Base-by-base conservation (phyloP, 2,888 invertebrate species). In the Acheta domesticus region DNA sequence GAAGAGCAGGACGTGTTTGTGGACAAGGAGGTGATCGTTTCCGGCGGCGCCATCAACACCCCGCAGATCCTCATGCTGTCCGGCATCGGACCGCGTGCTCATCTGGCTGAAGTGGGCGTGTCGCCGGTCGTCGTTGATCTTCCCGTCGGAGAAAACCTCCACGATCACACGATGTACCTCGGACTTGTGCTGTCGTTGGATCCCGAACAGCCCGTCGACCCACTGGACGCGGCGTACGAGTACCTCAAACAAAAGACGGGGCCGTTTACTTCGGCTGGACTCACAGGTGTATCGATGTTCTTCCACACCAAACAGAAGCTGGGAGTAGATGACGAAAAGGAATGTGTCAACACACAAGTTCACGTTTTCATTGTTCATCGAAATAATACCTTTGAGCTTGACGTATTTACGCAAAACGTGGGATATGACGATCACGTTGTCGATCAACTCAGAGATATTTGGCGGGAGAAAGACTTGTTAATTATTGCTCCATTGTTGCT, bases 131-230 rank as follows among this genome's bases (percentile, higher is more conserved):
- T 83, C 5, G 73, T 77, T 11, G 85, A 87, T 82, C 82, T 86
- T 0, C 79, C 77, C 19, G 86, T 87, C 11, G 87, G 87, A 20
- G 82, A 84, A 75, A 86, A 86, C 79, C 83, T 86, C 3, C 85
- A 85, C 80, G 86, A 86, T 81, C 86, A 86, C 82, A 84, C 85
- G 16, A 84, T 84, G 19, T 84, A 84, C 5, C 84, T 84, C 11
- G 85, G 85, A 1, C 77, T 85, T 5, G 81, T 84, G 75, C 14
- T 62, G 8, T 62, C 62, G 0, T 11, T 62, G 62, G 62, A 62
- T 1, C 16, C 62, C 14, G 12, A n/a, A 12, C 16, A 8, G 62
- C 16, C 16, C 2, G 5, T 62, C n/a, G 62, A 62, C 62, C 14
- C n/a, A 8, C 48, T 62, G 12, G 77, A 77, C 62, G 73, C 50